These are phyloP conservation scores for Plemyria rubiginata DNA, from an alignment of 2,888 invertebrate genomes.

Conservation along the genomic window DNA sequence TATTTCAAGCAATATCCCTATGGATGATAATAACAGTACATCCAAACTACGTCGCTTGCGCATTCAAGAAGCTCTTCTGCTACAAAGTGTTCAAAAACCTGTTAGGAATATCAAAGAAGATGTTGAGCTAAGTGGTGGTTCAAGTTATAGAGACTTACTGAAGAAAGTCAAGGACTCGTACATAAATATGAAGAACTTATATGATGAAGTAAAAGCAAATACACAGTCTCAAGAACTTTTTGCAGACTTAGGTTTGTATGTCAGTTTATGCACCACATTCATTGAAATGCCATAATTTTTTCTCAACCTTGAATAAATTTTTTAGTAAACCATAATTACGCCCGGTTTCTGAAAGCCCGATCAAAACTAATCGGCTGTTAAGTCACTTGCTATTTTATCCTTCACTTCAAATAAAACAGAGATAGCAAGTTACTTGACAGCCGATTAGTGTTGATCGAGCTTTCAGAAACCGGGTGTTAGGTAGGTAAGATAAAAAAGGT, in stretches of 20 bases:
- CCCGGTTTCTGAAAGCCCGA: too few species aligned
- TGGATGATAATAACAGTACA: slow-evolving; percentile 38
- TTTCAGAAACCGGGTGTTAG: too few species aligned
- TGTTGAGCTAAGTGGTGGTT: slow-evolving; percentile 21
- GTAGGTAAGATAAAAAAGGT: too few species aligned
- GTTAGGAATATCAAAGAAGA: slow-evolving; percentile 17
- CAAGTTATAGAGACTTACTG: slow-evolving; percentile 49
- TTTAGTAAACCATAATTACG: too few species aligned
- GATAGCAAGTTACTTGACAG: too few species aligned
- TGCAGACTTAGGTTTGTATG: slow-evolving; percentile 53
- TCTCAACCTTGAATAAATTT: too few species aligned
- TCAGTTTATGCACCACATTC: too few species aligned
- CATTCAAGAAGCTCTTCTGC: slow-evolving; percentile 69
- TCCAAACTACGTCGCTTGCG: slow-evolving; percentile 67
- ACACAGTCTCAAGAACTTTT: slow-evolving; percentile 54
- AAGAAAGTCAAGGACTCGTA: slow-evolving; percentile 52
- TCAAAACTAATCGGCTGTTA: too few species aligned
- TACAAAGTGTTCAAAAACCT: slow-evolving; percentile 45
- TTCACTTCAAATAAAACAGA: too few species aligned
- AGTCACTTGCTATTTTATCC: too few species aligned
- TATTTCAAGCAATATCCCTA: slow-evolving; percentile 23
- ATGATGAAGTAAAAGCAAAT: slow-evolving; percentile 62
- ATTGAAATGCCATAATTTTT: too few species aligned
- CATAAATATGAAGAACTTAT: slow-evolving; percentile 46
- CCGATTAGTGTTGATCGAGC: too few species aligned